Evolutionary conservation across 2,888 invertebrate genomes (phyloP).

Genomic region (Hipparchia semele): DNA sequence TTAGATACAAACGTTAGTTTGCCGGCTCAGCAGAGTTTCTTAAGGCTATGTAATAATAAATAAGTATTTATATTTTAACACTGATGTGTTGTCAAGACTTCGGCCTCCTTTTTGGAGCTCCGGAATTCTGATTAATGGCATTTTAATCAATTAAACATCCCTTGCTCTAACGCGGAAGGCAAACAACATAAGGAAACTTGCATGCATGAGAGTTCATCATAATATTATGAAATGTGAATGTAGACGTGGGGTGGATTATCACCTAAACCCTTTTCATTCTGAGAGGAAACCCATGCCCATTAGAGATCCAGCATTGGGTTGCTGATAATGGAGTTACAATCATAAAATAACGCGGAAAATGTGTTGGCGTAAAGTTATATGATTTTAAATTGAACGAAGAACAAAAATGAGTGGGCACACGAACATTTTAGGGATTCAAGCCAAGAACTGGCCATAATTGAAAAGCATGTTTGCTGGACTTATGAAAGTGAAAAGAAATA

Average conservation of each 20-base stretch:
- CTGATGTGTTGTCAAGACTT: background rate
- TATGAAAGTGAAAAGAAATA: constrained; percentile 67
- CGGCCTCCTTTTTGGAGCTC: too few relatives aligned
- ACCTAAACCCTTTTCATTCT: too few relatives aligned
- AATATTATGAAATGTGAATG: too few relatives aligned
- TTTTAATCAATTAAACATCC: too few relatives aligned
- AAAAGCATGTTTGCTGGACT: constrained; percentile 59
- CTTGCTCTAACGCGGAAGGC: too few relatives aligned
- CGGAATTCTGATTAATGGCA: too few relatives aligned
- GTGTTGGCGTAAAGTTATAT: background rate
- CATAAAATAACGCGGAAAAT: background rate
- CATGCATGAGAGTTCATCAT: too few relatives aligned
- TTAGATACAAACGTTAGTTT: constrained; percentile 42
- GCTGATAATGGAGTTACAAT: too few relatives aligned
- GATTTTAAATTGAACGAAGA: background rate
- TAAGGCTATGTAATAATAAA: background rate
- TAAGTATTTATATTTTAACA: background rate
- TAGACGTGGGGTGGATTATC: too few relatives aligned
- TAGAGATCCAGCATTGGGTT: too few relatives aligned
- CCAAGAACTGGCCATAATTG: constrained; percentile 59
- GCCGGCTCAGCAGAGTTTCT: constrained; percentile 4
- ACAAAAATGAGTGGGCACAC: constrained; percentile 57
- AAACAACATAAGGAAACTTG: too few relatives aligned
- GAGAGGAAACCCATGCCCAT: too few relatives aligned
- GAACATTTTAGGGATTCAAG: constrained; percentile 58